Evolutionary conservation across 2,888 invertebrate species (phyloP).

Genomic region (Drosophila hamatofila): DNA sequence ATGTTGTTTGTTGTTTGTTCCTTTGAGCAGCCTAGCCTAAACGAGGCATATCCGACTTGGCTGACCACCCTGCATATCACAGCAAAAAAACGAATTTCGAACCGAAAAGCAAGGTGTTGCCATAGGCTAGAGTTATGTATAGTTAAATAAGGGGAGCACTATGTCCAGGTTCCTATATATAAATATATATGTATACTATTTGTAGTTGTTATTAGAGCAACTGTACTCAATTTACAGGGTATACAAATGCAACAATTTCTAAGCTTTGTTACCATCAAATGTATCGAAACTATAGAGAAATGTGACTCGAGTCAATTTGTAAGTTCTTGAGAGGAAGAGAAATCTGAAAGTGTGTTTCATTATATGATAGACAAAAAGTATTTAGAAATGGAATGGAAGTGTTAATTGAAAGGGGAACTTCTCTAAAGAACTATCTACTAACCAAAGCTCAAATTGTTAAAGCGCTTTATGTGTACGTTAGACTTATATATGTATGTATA

Average conservation of each 20-base stretch:
- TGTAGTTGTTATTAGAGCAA: conserved; percentile 25
- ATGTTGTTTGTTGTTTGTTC: conserved; percentile 54
- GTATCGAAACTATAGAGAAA: conserved; percentile 1
- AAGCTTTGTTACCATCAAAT: conserved; percentile 7
- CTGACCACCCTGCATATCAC: conserved; percentile 53
- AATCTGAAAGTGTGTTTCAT: background rate
- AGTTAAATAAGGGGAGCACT: conserved; percentile 28
- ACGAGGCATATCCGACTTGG: conserved; percentile 16
- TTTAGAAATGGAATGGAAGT: background rate
- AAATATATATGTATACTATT: conserved; percentile 1
- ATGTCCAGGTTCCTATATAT: conserved; percentile 58
- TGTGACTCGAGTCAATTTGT: conserved; percentile 11
- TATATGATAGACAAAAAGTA: background rate
- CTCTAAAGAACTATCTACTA: conserved; percentile 25
- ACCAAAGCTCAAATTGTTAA: conserved; percentile 30
- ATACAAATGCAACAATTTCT: conserved; percentile 24
- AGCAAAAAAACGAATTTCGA: conserved; percentile 23
- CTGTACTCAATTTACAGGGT: conserved; percentile 52
- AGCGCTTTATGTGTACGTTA: conserved; percentile 49
- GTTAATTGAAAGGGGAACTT: background rate
- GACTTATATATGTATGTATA: conserved; percentile 7
- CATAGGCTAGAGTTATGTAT: conserved; percentile 23
- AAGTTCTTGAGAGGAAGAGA: background rate
- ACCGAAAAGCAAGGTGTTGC: conserved; percentile 3
- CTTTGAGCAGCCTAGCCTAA: conserved; percentile 23